Evolutionary conservation across 2,797 vertebrate genomes (phyloP).

Genomic region (Pristis pectinata): DNA sequence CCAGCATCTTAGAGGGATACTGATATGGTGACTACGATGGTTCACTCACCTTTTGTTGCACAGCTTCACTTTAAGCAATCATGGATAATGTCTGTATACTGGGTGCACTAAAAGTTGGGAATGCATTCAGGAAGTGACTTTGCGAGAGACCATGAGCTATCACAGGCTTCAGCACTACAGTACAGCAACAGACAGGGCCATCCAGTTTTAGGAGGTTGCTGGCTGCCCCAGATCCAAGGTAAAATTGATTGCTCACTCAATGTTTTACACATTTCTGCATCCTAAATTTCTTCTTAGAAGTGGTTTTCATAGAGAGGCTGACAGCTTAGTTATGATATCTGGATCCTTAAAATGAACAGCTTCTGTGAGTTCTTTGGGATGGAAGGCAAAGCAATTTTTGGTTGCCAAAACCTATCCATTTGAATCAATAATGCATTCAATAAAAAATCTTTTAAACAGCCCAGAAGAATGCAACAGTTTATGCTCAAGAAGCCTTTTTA

Average conservation of each 20-base stretch:
- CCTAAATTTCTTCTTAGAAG: background rate
- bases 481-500: background rate
- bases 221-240: background rate
- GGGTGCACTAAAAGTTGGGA: background rate
- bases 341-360: background rate
- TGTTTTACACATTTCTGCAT: background rate
- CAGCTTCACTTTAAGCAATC: background rate
- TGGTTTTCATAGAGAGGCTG: background rate
- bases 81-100: background rate
- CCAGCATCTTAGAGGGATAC: too few species aligned
- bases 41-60: background rate
- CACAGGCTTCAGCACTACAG: background rate
- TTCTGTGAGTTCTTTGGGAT: background rate
- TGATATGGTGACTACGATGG: background rate
- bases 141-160: background rate
- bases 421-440: background rate
- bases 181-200: background rate
- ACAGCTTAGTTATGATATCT: background rate
- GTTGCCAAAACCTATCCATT: background rate
- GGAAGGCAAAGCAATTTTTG: background rate
- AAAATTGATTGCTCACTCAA: background rate
- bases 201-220: background rate
- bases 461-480: background rate
- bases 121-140: background rate
- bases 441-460: background rate